These are phyloP conservation scores for Physocephala rufipes DNA, from an alignment of 2,888 invertebrate genomes.

Conservation along the genomic window DNA sequence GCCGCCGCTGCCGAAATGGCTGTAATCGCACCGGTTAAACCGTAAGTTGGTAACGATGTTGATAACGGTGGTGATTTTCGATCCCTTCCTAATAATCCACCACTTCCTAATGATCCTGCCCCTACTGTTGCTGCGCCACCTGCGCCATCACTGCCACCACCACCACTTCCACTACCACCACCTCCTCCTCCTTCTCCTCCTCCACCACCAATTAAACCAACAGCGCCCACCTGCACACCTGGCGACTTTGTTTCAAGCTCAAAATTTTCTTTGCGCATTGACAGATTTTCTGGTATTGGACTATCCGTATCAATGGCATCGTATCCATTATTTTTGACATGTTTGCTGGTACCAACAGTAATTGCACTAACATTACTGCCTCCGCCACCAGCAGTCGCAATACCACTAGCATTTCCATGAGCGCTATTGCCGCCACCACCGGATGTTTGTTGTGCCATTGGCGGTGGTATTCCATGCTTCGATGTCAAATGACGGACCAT, in stretches of 20 bases:
- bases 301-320: constrained; percentile 54
- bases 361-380: constrained; percentile 27
- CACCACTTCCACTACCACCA: constrained; percentile 38
- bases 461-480: constrained; percentile 63
- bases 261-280: constrained; percentile 56
- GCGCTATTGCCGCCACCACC: constrained; percentile 45
- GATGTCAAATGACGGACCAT: constrained; percentile 67
- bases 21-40: constrained; percentile 62
- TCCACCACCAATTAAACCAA: constrained; percentile 38
- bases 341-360: constrained; percentile 11
- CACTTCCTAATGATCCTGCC: neutral
- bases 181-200: constrained; percentile 24
- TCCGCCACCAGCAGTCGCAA: neutral
- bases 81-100: neutral
- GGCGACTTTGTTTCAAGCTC: constrained; percentile 37
- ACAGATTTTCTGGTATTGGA: constrained; percentile 62
- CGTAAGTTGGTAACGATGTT: constrained; percentile 58
- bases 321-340: constrained; percentile 39
- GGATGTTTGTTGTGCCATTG: constrained; percentile 56
- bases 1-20: constrained; percentile 61
- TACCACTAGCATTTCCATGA: too few relatives aligned
- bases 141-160: constrained; percentile 28
- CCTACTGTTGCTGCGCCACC: constrained; percentile 30
- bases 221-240: neutral
- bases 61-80: constrained; percentile 47